Conservation (phyloP, 2,888 invertebrate genomes). For the Apeira syringaria region DNA sequence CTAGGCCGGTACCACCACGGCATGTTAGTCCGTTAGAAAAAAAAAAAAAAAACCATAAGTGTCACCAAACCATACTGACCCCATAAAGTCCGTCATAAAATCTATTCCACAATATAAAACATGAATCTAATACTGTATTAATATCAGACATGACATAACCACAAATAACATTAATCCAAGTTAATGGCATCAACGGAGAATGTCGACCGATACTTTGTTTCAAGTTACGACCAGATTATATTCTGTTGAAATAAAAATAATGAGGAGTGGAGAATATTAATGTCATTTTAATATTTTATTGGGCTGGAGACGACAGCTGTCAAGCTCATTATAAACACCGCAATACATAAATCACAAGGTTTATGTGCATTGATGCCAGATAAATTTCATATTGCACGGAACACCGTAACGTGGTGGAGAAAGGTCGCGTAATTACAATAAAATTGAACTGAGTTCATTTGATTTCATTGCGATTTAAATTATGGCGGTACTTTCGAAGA, state of each 20-base stretch:
- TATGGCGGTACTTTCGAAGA: too few relatives aligned
- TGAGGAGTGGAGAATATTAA: slow-evolving; percentile 49
- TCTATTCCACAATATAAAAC: slow-evolving; percentile 33
- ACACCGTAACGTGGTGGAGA: slow-evolving; percentile 31
- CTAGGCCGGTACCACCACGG: too few relatives aligned
- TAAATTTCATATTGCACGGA: slow-evolving; percentile 53
- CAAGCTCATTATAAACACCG: slow-evolving; percentile 59
- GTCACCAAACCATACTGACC: neutral
- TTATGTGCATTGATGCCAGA: slow-evolving; percentile 64
- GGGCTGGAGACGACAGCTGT: slow-evolving; percentile 56
- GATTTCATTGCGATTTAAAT: too few relatives aligned
- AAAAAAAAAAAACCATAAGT: too few relatives aligned
- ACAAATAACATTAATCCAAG: slow-evolving; percentile 26
- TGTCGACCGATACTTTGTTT: slow-evolving; percentile 37
- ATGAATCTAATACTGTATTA: slow-evolving; percentile 22
- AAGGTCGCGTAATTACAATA: slow-evolving; percentile 34
- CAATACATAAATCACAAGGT: slow-evolving; percentile 63
- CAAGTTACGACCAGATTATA: slow-evolving; percentile 46
- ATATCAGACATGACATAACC: slow-evolving; percentile 16
- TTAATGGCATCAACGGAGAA: slow-evolving; percentile 23
- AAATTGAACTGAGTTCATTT: slow-evolving; percentile 34
- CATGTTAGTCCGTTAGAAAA: too few relatives aligned
- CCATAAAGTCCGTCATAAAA: slow-evolving; percentile 4
- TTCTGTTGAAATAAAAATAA: slow-evolving; percentile 54
- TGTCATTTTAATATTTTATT: slow-evolving; percentile 70